phyloP scores from a whole-genome alignment of 2,888 invertebrate species.

The Portevinia maculata region DNA sequence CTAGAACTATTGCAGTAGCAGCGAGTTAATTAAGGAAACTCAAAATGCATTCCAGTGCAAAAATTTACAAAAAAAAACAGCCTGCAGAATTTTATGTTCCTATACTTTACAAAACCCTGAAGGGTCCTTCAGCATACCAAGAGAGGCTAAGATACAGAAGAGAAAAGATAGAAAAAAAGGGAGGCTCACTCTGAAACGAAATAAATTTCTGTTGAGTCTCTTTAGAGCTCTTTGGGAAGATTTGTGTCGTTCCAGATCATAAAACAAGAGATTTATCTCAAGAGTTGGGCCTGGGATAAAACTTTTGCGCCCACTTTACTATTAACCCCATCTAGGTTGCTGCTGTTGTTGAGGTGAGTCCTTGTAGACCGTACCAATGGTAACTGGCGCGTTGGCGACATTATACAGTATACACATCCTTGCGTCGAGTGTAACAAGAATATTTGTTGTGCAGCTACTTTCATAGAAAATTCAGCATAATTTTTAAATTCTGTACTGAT shows the following conservation, averaged over 20 bases:
- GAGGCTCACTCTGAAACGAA: slow-evolving; percentile 64
- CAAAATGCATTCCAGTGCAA: slow-evolving; percentile 49
- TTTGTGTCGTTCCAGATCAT: slow-evolving; percentile 75
- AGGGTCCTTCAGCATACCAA: slow-evolving; percentile 49
- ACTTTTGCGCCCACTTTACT: slow-evolving; percentile 51
- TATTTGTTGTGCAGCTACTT: slow-evolving; percentile 54
- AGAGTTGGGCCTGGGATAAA: slow-evolving; percentile 71
- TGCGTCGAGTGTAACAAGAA: slow-evolving; percentile 20
- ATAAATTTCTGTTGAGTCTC: slow-evolving; percentile 74
- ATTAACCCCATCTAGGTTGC: slow-evolving; percentile 18
- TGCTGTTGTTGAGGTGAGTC: slow-evolving; percentile 49
- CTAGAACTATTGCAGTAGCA: slow-evolving; percentile 21
- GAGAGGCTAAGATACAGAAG: slow-evolving; percentile 28
- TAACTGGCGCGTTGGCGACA: slow-evolving; percentile 43
- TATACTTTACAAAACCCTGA: slow-evolving; percentile 48
- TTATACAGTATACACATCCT: slow-evolving; percentile 16
- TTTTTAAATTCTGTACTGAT: slow-evolving; percentile 53
- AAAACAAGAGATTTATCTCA: slow-evolving; percentile 74
- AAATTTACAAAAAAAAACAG: slow-evolving; percentile 44
- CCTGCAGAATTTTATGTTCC: slow-evolving; percentile 52
- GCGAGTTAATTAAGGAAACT: slow-evolving; percentile 58
- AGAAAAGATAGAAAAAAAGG: slow-evolving; percentile 29
- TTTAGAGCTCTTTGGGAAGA: slow-evolving; percentile 74
- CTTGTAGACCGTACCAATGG: slow-evolving; percentile 58
- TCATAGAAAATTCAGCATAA: slow-evolving; percentile 63